Percentiles rank a stretch among this genome's conserved stretches.
Conservation (phyloP, 2,888 invertebrate genomes). For the Tipula vernalis region DNA sequence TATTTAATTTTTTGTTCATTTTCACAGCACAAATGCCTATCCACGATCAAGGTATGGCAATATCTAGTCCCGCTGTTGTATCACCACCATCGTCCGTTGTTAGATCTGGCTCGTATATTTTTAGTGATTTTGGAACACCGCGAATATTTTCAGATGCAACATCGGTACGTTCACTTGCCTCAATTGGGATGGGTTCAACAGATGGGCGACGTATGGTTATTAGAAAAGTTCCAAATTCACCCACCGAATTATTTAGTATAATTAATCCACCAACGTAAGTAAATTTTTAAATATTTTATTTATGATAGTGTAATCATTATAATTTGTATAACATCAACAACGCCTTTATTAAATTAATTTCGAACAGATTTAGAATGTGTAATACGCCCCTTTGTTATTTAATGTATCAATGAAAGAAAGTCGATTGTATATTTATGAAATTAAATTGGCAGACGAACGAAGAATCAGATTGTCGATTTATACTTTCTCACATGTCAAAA, state of each 20-base stretch:
- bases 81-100: constrained; percentile 36
- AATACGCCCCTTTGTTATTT: not conserved
- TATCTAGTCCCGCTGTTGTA: constrained; percentile 21
- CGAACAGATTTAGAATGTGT: not conserved
- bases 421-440: not conserved
- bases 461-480: too few relatives aligned
- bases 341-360: not conserved
- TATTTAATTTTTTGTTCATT: not conserved
- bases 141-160: constrained; percentile 49
- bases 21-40: constrained; percentile 12
- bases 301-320: not conserved
- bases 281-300: not conserved
- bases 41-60: constrained; percentile 19
- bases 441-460: too few relatives aligned
- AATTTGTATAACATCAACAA: not conserved
- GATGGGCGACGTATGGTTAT: constrained; percentile 79
- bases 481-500: too few relatives aligned
- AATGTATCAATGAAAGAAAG: not conserved
- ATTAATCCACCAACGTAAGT: constrained; percentile 71
- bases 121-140: constrained; percentile 47
- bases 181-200: constrained; percentile 79
- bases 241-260: constrained; percentile 73
- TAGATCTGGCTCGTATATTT: constrained; percentile 39
- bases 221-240: constrained; percentile 70
- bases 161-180: constrained; percentile 66